These are phyloP conservation scores for Dipodomys ordii DNA, from an alignment of 2,113 vertebrate species.

Conservation along the genomic window DNA sequence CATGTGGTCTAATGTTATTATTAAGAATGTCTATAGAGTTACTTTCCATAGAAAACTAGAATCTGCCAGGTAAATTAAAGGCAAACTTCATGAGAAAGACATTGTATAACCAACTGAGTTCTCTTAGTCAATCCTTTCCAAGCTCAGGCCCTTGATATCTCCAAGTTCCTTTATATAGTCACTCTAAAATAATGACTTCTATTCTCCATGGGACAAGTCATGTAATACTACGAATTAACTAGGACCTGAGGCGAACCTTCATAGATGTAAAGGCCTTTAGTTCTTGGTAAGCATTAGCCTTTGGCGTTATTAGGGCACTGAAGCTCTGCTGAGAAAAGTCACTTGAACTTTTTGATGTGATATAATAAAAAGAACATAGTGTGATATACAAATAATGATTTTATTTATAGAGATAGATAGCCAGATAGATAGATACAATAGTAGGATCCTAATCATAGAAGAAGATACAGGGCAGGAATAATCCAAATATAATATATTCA, in stretches of 20 bases:
- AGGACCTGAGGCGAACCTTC: background rate
- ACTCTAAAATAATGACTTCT: background rate
- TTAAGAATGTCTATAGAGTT: too few species aligned
- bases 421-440: too few species aligned
- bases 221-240: background rate
- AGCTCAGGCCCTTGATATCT: background rate
- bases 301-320: background rate
- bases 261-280: background rate
- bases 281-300: background rate
- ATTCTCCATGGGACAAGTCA: background rate
- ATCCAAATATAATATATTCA: too few species aligned
- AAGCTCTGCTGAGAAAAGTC: background rate
- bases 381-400: too few species aligned
- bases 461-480: too few species aligned
- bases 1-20: too few species aligned
- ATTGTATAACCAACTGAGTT: background rate
- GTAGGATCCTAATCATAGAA: too few species aligned
- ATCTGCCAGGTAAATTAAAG: background rate
- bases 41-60: too few species aligned
- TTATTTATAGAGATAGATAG: too few species aligned
- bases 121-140: background rate
- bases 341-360: background rate
- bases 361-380: background rate
- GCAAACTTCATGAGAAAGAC: background rate
- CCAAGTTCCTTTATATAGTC: conserved; percentile 7